Evolutionary conservation across 53 echinoderm and acorn worm genomes (phyloP).

Genomic region (Holothuria scabra): DNA sequence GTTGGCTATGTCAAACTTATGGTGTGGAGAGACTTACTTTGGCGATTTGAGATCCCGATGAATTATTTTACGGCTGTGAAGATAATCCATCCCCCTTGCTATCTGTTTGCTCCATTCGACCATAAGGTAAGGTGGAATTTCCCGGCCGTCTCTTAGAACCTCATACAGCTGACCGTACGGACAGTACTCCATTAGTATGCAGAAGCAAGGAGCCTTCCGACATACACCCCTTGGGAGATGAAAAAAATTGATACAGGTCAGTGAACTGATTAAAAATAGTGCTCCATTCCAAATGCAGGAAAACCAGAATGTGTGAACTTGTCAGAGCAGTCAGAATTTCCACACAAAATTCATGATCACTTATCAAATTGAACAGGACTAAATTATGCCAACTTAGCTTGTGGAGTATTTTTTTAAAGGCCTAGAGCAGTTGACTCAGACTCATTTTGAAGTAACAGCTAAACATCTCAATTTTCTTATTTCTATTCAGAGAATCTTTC

Average conservation of each 20-base stretch:
- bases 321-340: too few relatives aligned
- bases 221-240: conserved; percentile 89
- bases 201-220: conserved; percentile 93
- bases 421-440: too few relatives aligned
- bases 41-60: conserved; percentile 99
- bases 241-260: background rate
- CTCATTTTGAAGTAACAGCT: too few relatives aligned
- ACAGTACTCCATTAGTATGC: conserved; percentile 99
- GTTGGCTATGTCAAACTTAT: background rate
- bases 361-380: too few relatives aligned
- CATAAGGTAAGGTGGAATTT: conserved; percentile 97
- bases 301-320: too few relatives aligned
- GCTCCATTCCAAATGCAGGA: too few relatives aligned
- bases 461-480: too few relatives aligned
- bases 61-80: conserved; percentile 92
- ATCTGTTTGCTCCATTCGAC: conserved; percentile 99
- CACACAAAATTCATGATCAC: too few relatives aligned
- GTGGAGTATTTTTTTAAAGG: too few relatives aligned
- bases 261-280: too few relatives aligned
- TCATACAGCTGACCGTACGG: conserved; percentile 99
- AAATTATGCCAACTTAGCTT: too few relatives aligned
- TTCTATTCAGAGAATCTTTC: too few relatives aligned
- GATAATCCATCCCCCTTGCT: conserved; percentile 96
- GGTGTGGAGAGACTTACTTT: conserved; percentile 71
- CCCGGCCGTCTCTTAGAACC: conserved; percentile 92